Evolutionary conservation across 2,113 vertebrate species (phyloP), one percentile per base, ranked within the genome.

Genomic region (Sturnus vulgaris): DNA sequence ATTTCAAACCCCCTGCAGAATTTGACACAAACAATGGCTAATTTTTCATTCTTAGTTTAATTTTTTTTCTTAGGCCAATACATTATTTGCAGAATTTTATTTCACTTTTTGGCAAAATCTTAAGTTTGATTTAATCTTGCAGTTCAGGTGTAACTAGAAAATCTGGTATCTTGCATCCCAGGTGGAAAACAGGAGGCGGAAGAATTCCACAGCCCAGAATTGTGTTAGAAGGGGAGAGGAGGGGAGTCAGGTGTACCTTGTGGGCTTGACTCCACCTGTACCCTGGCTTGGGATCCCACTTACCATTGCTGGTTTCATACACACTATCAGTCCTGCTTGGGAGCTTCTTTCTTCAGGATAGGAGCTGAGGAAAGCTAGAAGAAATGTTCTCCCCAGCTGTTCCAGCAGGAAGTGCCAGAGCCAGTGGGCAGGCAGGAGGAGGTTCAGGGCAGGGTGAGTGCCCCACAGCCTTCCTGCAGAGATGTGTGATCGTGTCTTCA

Each of bases 241-340:
- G 27, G 9, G 12, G 30, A 44, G 6, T 31, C n/a, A 59, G 15
- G 53, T 39, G 10, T 25, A 46, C 10, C 12, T 42, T 61, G 11
- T 23, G 44, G 35, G 15, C 22, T 73, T 65, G 52, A 50, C 28
- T 20, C 16, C 23, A 28, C 39, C 30, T 57, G 22, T 56, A 12
- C 12, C 13, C 35, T 37, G 33, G 15, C 61, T 65, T 75, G 57
- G 61, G 22, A 61, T 11, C 17, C 44, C 12, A 14, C 49, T 17
- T 19, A n/a, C 27, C 1, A 1, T 1, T 2, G 15, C 20, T 68
- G 49, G 5, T 68, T 68, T 82, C 53, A 44, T 21, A 60, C 22
- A 37, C 0, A 2, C 13, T 72, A 2, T 11, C 18, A 44, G 0
- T 66, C 23, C 44, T 59, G 8, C 35, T 55, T 59, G 6, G 20